Base-by-base conservation (phyloP, 2,797 vertebrate genomes). In the Paratrypauchen microcephalus region DNA sequence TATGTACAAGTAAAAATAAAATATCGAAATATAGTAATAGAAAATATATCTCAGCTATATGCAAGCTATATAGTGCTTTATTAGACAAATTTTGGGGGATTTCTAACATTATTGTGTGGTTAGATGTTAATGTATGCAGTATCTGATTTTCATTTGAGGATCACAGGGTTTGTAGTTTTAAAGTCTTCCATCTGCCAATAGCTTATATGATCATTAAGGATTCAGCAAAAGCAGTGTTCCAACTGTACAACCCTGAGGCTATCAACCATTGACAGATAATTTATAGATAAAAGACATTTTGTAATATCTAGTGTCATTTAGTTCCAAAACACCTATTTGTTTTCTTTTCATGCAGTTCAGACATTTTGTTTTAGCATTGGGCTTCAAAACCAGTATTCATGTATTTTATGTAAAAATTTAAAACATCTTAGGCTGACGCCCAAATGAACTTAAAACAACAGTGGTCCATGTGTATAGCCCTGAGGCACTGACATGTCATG, bases 241-340 rank as follows among this genome's bases (percentile, higher is more conserved):
- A 64, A 28, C 18, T 64, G 23, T 47, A 26, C 15, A 28, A 3
- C 62, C 39, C 62, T 16, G 62, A 24, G 62, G 39, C 39, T 26
- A 13, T 61, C 19, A 21, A 41, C 19, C n/a, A 61, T 8, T 32
- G 57, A 59, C 16, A 19, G 28, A 11, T 41, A 24, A 45, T 36
- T 45, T 13, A 45, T 21, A 62, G 60, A 62, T 62, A 45, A 62
- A 41, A 61, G 60, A 15, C n/a, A 23, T 23, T 39, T 21, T 45
- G 2, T 13, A 62, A 36, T 58, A 28, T 18, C 56, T 19, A 60
- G 26, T 60, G 58, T 36, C 30, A 36, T 30, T 18, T 18, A 60
- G 30, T 60, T 60, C 1, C 58, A 32, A 60, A 32, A 60, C 18
- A 58, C 24, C 18, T 30, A 36, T 28, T 19, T 28, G 32, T 28